phyloP scores from a whole-genome alignment of 2,113 vertebrate genomes.

The Bos indicus region DNA sequence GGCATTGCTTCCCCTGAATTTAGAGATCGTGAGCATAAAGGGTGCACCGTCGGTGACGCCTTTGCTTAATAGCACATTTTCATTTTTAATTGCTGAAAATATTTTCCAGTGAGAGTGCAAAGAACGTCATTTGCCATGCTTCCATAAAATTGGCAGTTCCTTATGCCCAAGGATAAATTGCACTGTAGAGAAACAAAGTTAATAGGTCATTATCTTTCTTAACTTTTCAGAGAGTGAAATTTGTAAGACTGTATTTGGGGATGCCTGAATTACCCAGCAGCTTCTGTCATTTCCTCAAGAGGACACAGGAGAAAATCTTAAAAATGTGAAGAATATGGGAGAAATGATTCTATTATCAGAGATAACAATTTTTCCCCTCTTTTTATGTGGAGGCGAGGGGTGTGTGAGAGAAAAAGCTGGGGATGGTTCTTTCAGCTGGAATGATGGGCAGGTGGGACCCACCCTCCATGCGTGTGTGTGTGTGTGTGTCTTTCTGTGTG shows the following conservation, averaged over 20 bases:
- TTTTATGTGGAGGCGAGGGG: background rate
- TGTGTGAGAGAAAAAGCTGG: too few species aligned
- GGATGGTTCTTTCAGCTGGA: background rate
- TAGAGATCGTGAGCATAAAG: background rate
- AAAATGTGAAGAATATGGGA: too few species aligned
- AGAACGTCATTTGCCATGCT: conserved; percentile 1
- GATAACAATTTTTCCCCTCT: too few species aligned
- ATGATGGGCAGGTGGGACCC: background rate
- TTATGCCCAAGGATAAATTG: background rate
- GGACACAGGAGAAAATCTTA: background rate
- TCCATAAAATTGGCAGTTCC: background rate
- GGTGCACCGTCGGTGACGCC: background rate
- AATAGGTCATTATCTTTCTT: conserved; percentile 40
- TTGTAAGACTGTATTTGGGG: background rate
- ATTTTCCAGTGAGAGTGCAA: conserved; percentile 23
- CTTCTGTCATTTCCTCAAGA: background rate
- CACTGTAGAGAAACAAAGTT: background rate
- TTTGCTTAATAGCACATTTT: background rate
- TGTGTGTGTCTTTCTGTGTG: background rate
- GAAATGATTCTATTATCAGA: background rate
- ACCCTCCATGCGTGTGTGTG: too few species aligned
- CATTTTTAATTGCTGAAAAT: conserved; percentile 27
- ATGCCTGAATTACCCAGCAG: background rate
- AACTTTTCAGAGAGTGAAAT: background rate
- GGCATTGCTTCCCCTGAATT: background rate